These are phyloP conservation scores for Euzophera pinguis DNA, from an alignment of 2,888 invertebrate genomes.

Conservation along the genomic window DNA sequence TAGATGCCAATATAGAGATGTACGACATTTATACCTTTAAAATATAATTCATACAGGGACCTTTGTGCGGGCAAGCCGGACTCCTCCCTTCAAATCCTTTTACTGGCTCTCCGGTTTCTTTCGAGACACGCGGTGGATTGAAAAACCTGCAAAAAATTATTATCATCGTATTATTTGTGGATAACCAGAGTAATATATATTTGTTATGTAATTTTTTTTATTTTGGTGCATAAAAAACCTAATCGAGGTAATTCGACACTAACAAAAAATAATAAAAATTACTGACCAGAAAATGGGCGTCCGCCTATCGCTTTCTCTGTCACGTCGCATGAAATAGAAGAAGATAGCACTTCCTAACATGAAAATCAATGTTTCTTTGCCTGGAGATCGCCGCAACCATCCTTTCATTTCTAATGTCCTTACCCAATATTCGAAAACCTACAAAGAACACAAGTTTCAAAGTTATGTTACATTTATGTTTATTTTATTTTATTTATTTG, in stretches of 20 bases:
- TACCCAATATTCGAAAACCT: constrained; percentile 76
- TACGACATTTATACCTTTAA: constrained; percentile 45
- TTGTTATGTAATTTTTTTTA: too few species aligned
- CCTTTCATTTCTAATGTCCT: constrained; percentile 73
- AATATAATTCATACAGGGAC: constrained; percentile 62
- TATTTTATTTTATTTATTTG: too few species aligned
- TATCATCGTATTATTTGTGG: too few species aligned
- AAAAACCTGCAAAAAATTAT: constrained; percentile 55
- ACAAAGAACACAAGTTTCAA: constrained; percentile 4
- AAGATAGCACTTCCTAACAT: constrained; percentile 74
- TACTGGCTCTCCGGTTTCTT: constrained; percentile 54
- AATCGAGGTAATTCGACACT: too few species aligned
- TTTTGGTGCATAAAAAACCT: too few species aligned
- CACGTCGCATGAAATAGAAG: constrained; percentile 70
- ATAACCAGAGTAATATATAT: too few species aligned
- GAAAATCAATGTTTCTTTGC: constrained; percentile 65
- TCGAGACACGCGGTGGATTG: constrained; percentile 68
- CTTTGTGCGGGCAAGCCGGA: constrained; percentile 67
- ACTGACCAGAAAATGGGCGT: constrained; percentile 71
- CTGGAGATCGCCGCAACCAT: constrained; percentile 60
- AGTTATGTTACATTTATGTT: too few species aligned
- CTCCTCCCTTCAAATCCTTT: constrained; percentile 52
- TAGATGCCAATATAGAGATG: too few species aligned
- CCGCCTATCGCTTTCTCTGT: constrained; percentile 61
- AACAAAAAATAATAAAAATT: not conserved